Evolutionary conservation across 2,113 vertebrate species (phyloP).

Genomic region (Pandion haliaetus): DNA sequence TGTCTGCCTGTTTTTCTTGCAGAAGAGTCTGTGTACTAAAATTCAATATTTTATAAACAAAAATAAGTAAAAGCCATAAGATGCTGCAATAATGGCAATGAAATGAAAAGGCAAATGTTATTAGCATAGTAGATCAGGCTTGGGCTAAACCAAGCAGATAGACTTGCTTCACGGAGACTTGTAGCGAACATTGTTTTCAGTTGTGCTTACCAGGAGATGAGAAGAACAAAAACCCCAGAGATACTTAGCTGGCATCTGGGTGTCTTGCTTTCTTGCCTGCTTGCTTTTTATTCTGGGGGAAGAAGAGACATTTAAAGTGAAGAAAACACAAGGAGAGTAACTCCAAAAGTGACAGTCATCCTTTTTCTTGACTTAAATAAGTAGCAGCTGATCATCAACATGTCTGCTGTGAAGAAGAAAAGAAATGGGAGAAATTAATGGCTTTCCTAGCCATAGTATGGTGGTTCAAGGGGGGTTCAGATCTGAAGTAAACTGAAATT

Average conservation of each 20-base stretch:
- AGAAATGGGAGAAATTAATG: neutral
- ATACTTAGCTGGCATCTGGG: neutral
- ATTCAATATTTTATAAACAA: neutral
- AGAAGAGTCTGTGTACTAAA: neutral
- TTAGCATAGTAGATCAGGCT: neutral
- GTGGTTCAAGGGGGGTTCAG: neutral
- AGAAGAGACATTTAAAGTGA: neutral
- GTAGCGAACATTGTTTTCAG: neutral
- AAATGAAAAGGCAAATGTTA: neutral
- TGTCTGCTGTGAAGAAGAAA: neutral
- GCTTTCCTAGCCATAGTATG: neutral
- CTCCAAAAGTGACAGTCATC: neutral
- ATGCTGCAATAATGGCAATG: neutral
- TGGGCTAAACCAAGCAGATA: neutral
- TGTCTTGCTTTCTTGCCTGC: neutral
- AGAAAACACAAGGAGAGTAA: neutral
- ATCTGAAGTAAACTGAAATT: neutral
- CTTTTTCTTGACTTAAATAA: neutral
- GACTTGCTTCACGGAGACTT: neutral
- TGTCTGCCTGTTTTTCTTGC: neutral
- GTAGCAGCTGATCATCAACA: neutral
- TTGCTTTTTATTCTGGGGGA: neutral
- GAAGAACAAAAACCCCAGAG: neutral
- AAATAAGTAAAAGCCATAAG: neutral
- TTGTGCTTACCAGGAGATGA: neutral